phyloP scores from a whole-genome alignment of 2,888 invertebrate genomes.

The Amaurobius ferox region DNA sequence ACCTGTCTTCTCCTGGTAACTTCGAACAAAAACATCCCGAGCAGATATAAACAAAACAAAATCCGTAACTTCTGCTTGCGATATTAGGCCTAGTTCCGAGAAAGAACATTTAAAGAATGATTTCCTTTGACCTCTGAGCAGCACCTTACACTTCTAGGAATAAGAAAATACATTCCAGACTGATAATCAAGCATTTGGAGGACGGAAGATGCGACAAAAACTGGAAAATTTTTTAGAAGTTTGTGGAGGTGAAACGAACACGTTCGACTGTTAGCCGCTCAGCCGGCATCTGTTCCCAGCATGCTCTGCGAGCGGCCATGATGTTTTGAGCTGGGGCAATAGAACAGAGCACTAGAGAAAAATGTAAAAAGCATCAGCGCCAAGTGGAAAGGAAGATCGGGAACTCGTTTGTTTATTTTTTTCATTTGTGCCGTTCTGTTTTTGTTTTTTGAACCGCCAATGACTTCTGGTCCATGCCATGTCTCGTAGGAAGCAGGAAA shows the following conservation, averaged over 20 bases:
- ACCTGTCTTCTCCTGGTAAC: too few species aligned
- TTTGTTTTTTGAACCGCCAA: conserved; percentile 34
- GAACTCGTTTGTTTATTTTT: conserved; percentile 47
- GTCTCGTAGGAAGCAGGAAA: conserved; percentile 78
- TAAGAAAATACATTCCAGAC: neutral
- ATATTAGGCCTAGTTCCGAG: neutral
- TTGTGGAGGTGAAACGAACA: conserved; percentile 18
- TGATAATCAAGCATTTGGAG: neutral
- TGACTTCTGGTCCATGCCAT: conserved; percentile 72
- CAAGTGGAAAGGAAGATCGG: conserved; percentile 28
- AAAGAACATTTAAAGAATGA: neutral
- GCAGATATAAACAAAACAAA: neutral
- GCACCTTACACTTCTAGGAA: neutral
- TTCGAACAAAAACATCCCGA: too few species aligned
- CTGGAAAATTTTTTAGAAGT: conserved; percentile 29
- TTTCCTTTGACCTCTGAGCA: neutral
- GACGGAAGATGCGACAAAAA: conserved; percentile 20
- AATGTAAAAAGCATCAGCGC: conserved; percentile 60
- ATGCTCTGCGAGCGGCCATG: conserved; percentile 71
- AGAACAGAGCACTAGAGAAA: conserved; percentile 52
- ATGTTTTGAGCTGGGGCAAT: conserved; percentile 55
- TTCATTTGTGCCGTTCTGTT: conserved; percentile 48
- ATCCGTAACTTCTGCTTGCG: neutral
- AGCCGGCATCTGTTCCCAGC: conserved; percentile 54
- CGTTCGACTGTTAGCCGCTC: conserved; percentile 41